Percentiles rank a stretch among this genome's conserved stretches.
Evolutionary conservation across 2,797 vertebrate genomes (phyloP).

Genomic region (Petrocephalus schoutedeni): DNA sequence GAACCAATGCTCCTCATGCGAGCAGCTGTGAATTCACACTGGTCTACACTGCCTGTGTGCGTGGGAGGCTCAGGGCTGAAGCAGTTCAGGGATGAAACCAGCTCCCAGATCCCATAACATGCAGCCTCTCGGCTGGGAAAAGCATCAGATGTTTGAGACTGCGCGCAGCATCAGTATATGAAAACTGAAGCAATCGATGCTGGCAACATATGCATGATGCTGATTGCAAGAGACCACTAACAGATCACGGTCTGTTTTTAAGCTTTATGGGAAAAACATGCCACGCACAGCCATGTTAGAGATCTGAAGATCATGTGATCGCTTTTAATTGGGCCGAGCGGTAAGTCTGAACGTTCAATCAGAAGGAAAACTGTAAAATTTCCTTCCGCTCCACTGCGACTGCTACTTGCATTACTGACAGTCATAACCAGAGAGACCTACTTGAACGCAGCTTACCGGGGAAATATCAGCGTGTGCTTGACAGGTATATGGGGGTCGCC

Average conservation of each 20-base stretch:
- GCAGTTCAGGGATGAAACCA: constrained; percentile 45
- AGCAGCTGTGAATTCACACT: constrained; percentile 59
- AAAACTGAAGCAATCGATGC: background rate
- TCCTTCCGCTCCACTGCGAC: background rate
- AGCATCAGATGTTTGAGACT: constrained; percentile 34
- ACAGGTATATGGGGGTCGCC: background rate
- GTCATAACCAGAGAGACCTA: constrained; percentile 10
- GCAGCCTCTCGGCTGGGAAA: constrained; percentile 39
- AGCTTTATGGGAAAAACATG: background rate
- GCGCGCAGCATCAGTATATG: background rate
- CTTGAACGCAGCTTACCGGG: background rate
- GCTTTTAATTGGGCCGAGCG: background rate
- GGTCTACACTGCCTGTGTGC: constrained; percentile 36
- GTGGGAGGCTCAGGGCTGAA: constrained; percentile 44
- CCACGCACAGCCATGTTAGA: background rate
- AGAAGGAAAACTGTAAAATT: background rate
- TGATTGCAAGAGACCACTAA: background rate
- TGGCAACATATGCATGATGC: background rate
- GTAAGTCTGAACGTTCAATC: background rate
- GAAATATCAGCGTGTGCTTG: constrained; percentile 16
- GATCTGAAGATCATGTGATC: background rate
- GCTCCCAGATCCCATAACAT: constrained; percentile 35
- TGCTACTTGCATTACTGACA: background rate
- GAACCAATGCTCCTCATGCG: constrained; percentile 38
- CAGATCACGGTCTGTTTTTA: background rate